phyloP scores from a whole-genome alignment of 2,888 invertebrate species.

The Deilephila elpenor region DNA sequence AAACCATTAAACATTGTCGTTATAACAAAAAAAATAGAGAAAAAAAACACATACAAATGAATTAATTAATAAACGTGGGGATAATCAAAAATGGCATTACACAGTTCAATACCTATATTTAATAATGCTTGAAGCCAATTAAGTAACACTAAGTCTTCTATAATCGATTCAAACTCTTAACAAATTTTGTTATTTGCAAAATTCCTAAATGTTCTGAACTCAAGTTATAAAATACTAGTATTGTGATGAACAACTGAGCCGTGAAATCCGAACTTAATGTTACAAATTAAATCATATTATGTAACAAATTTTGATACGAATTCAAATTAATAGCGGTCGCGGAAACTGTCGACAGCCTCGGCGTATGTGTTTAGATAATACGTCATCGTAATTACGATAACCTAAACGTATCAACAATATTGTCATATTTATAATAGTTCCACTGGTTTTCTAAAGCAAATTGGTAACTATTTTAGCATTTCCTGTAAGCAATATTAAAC shows the following conservation, averaged over 20 bases:
- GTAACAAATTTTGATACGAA: constrained; percentile 2
- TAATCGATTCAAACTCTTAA: no score
- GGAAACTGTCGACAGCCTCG: background rate
- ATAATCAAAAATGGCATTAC: no score
- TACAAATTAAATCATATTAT: constrained; percentile 6
- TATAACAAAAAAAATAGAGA: no score
- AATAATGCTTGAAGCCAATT: no score
- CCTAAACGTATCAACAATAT: background rate
- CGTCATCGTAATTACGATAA: background rate
- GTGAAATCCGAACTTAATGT: background rate
- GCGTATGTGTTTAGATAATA: background rate
- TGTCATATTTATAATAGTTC: background rate
- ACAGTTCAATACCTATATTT: no score
- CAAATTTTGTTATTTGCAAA: background rate
- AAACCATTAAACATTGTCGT: no score
- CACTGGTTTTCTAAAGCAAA: no score
- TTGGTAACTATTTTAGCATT: no score
- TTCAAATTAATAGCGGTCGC: background rate
- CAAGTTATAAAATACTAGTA: background rate
- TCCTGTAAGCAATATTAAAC: no score
- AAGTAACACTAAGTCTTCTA: no score
- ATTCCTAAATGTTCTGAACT: background rate
- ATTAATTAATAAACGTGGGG: no score
- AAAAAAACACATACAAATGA: no score
- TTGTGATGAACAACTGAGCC: background rate